These are phyloP conservation scores for Gnathonemus echidnorhynchus DNA, from an alignment of 2,113 vertebrate species.

Conservation along the genomic window DNA sequence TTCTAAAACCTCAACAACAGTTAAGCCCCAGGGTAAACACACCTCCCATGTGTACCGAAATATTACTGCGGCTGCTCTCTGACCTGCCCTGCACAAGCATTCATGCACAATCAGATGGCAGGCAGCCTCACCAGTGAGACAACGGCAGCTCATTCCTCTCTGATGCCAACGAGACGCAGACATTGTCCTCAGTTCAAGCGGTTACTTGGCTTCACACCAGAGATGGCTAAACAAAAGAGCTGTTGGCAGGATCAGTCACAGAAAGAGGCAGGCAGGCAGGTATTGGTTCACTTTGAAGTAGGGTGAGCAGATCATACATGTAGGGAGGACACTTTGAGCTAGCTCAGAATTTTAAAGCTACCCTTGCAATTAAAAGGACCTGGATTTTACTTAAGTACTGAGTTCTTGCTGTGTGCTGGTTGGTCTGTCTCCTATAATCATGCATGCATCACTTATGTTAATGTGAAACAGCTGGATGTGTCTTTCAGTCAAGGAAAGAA, in stretches of 20 bases:
- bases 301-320: neutral
- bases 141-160: neutral
- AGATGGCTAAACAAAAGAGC: neutral
- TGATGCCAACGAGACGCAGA: neutral
- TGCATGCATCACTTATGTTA: neutral
- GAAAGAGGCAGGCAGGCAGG: neutral
- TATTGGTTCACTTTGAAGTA: neutral
- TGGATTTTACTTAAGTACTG: neutral
- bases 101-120: neutral
- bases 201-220: neutral
- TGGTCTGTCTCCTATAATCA: neutral
- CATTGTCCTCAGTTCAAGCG: neutral
- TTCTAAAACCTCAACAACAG: neutral
- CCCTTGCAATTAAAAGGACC: neutral
- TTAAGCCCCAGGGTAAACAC: neutral
- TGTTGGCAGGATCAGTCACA: neutral
- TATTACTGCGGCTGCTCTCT: neutral
- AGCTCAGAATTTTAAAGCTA: neutral
- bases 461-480: neutral
- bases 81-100: neutral
- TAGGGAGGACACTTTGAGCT: neutral
- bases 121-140: neutral
- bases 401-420: neutral
- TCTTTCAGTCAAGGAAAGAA: neutral
- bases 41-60: neutral